Base-by-base conservation (phyloP, 2,797 vertebrate species). In the Oreochromis grahami region DNA sequence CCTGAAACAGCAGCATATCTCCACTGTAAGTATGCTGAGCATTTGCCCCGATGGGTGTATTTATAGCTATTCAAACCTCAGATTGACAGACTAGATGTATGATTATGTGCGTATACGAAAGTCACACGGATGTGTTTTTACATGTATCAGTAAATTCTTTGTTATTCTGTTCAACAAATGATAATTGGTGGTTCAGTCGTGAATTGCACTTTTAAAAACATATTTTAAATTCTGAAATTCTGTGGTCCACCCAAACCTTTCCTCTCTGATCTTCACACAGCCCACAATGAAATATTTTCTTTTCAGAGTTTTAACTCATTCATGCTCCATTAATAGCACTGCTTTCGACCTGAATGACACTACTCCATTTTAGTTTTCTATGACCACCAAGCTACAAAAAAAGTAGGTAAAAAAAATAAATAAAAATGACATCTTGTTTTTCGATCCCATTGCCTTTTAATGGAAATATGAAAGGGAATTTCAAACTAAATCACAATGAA, bases 1-100 rank as follows among this genome's bases (percentile, higher is more conserved):
- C 84, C 77, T 81, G 29, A 68, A 85, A 86, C 83, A 86, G 79
- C 63, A 77, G 76, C 81, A 21, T 82, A 26, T 89, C 81, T 83
- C 82, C 43, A 80, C 83, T 89, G 55, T 83, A 89, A 89, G 88
- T 85, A 90, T 94, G 92, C 79, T 58, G 78, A 81, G 82, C 76
- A 88, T 92, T 91, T 81, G 76, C 76, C 87, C 84, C 70, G n/a
- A 80, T 78, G 32, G 14, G 38, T 90, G 84, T 95, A 95, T 94
- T 94, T 94, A 94, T 94, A 95, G 89, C 26, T 32, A 77, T 51
- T 65, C 41, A 83, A 81, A 79, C 91, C 45, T 89, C 79, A 88
- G 89, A 92, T 70, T 29, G 86, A 92, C 79, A 80, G 56, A 56
- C 53, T 70, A 34, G 77, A 81, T 13, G 38, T 36, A 68, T 41